Conservation (phyloP, 2,113 vertebrate species). For the Cheirogaleus medius region DNA sequence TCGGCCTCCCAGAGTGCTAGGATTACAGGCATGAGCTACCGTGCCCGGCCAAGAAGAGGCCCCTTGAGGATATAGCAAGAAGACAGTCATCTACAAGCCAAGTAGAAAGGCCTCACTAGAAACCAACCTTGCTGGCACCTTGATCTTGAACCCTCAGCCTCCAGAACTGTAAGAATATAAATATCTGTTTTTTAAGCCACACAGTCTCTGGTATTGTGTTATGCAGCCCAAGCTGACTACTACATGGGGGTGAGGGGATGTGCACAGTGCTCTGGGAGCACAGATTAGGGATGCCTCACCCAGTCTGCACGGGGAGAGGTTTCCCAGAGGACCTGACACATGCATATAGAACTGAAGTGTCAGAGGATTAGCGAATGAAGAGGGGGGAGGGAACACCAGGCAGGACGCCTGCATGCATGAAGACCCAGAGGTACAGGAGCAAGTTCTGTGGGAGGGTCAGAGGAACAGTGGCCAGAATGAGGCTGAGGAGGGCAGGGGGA, state of each 20-base stretch:
- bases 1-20: too few relatives aligned
- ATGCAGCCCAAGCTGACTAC: background rate
- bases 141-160: background rate
- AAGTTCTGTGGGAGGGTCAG: background rate
- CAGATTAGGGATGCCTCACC: background rate
- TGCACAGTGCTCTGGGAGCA: fast-evolving
- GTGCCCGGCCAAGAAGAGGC: background rate
- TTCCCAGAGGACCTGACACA: background rate
- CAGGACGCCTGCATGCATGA: fast-evolving
- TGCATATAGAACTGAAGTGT: background rate
- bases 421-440: background rate
- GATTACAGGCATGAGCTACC: too few relatives aligned
- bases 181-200: background rate
- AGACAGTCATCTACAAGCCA: background rate
- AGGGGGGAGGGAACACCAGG: fast-evolving
- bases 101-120: background rate
- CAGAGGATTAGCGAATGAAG: background rate
- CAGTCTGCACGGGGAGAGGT: background rate
- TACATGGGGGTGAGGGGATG: fast-evolving
- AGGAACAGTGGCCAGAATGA: background rate
- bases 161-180: background rate
- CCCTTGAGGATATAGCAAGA: background rate
- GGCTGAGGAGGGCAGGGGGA: background rate
- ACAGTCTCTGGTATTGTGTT: background rate
- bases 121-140: background rate